Conservation (phyloP, 2,797 vertebrate genomes). For the Melanotaenia maccullochi region DNA sequence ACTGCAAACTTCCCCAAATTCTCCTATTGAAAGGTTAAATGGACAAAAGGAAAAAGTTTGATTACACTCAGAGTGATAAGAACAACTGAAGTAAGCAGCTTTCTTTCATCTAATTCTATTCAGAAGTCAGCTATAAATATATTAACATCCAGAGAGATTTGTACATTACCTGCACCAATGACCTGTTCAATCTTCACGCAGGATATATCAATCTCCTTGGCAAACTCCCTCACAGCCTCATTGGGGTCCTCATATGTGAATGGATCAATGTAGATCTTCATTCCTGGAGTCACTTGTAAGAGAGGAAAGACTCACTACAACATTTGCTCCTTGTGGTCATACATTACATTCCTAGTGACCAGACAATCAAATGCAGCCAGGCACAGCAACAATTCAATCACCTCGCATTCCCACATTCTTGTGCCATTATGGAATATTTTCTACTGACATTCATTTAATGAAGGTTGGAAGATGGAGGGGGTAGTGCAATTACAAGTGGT, state of each 20-base stretch:
- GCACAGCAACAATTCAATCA: slow-evolving; percentile 48
- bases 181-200: slow-evolving; percentile 99
- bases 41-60: background rate
- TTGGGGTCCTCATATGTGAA: slow-evolving; percentile 99
- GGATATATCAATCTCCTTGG: slow-evolving; percentile 99
- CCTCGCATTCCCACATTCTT: slow-evolving; percentile 37
- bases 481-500: slow-evolving; percentile 44
- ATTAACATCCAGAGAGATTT: slow-evolving; percentile 42
- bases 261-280: slow-evolving; percentile 99
- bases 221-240: slow-evolving; percentile 97
- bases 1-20: slow-evolving; percentile 98
- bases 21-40: slow-evolving; percentile 80
- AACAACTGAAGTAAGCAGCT: slow-evolving; percentile 2
- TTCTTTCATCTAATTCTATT: slow-evolving; percentile 30
- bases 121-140: slow-evolving; percentile 32
- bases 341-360: slow-evolving; percentile 13
- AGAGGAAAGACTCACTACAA: slow-evolving; percentile 72
- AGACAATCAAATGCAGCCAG: slow-evolving; percentile 31
- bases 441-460: slow-evolving; percentile 37
- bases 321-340: slow-evolving; percentile 57
- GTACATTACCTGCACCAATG: slow-evolving; percentile 95
- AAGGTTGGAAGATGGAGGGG: slow-evolving; percentile 44
- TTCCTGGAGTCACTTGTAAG: slow-evolving; percentile 96
- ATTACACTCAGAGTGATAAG: background rate
- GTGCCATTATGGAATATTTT: slow-evolving; percentile 32